Conservation (phyloP, 2,113 vertebrate species). For the Chlorodrepanis virens region DNA sequence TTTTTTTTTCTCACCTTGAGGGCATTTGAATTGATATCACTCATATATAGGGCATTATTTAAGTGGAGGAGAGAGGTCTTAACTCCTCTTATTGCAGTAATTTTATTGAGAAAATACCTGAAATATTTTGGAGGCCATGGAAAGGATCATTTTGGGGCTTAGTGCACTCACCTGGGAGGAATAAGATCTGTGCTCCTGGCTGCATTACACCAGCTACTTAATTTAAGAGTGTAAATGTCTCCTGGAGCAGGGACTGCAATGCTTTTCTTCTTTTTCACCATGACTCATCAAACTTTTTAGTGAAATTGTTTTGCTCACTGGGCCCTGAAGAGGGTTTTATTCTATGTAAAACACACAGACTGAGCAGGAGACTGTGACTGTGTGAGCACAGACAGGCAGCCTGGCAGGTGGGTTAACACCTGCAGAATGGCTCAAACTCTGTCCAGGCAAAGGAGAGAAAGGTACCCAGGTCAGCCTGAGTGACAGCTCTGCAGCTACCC, state of each 20-base stretch:
- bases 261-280: background rate
- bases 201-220: background rate
- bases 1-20: background rate
- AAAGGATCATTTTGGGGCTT: background rate
- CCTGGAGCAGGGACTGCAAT: background rate
- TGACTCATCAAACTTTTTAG: background rate
- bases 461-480: background rate
- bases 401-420: background rate
- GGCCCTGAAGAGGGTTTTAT: background rate
- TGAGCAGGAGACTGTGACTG: background rate
- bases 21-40: background rate
- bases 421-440: rapidly evolving
- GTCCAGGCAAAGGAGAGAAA: background rate
- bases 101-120: background rate
- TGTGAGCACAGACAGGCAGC: background rate
- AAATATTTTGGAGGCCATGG: background rate
- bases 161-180: background rate
- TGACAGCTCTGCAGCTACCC: background rate
- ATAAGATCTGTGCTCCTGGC: background rate
- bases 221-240: background rate
- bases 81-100: background rate
- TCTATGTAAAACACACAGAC: background rate
- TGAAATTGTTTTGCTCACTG: background rate
- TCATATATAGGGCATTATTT: background rate
- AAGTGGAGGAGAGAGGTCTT: background rate